Evolutionary conservation across 2,888 invertebrate species (phyloP).

Genomic region (Craniophora ligustri): DNA sequence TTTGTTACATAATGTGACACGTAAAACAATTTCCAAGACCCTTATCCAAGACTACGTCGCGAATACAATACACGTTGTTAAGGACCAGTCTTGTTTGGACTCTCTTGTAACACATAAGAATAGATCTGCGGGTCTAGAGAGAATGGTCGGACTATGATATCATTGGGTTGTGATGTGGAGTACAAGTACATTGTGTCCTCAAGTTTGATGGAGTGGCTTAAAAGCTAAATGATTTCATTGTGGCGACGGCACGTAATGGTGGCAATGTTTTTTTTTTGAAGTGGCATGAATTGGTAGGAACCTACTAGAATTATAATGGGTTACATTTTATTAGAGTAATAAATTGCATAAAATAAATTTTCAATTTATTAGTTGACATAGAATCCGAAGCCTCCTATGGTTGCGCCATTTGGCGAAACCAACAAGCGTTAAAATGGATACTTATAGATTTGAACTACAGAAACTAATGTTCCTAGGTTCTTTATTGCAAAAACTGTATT

Average conservation of each 20-base stretch:
- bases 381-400: too few relatives aligned
- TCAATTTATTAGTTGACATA: too few relatives aligned
- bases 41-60: constrained; percentile 68
- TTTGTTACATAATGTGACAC: constrained; percentile 77
- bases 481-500: too few relatives aligned
- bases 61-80: constrained; percentile 70
- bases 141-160: constrained; percentile 44
- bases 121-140: constrained; percentile 24
- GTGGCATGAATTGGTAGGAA: too few relatives aligned
- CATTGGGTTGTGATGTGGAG: constrained; percentile 54
- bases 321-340: too few relatives aligned
- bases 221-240: constrained; percentile 48
- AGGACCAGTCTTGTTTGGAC: constrained; percentile 48
- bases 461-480: too few relatives aligned
- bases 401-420: too few relatives aligned
- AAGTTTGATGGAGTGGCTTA: constrained; percentile 53
- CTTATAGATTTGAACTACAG: too few relatives aligned
- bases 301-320: too few relatives aligned
- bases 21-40: constrained; percentile 79
- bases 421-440: too few relatives aligned
- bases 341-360: too few relatives aligned
- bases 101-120: constrained; percentile 11
- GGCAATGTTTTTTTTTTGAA: too few relatives aligned
- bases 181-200: constrained; percentile 40
- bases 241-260: constrained; percentile 1